Evolutionary conservation across 2,797 vertebrate genomes (phyloP).

Genomic region (Bovichtus diacanthus): DNA sequence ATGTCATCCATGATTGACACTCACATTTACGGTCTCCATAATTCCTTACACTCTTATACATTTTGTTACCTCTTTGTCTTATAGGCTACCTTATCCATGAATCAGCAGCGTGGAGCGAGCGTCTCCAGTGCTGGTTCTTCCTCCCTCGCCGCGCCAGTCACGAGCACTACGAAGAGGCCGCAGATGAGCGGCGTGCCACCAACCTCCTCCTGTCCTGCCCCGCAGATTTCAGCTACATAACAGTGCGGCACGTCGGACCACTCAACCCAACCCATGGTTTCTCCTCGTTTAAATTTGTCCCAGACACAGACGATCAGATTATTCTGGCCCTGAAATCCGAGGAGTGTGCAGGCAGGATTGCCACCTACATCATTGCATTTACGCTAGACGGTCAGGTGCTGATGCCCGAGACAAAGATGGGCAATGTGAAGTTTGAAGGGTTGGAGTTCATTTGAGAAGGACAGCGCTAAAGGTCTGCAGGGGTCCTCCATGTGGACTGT

Average conservation of each 20-base stretch:
- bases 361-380: constrained; percentile 94
- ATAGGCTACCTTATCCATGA: constrained; percentile 96
- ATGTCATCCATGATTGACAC: background rate
- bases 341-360: constrained; percentile 89
- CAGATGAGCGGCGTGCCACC: constrained; percentile 89
- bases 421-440: constrained; percentile 93
- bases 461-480: background rate
- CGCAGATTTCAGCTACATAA: constrained; percentile 85
- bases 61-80: background rate
- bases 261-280: constrained; percentile 92
- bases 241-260: constrained; percentile 78
- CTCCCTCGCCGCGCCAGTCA: constrained; percentile 93
- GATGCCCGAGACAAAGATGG: constrained; percentile 93
- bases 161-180: constrained; percentile 89
- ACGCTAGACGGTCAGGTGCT: constrained; percentile 91
- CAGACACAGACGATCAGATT: constrained; percentile 92
- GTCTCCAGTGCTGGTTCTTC: constrained; percentile 94
- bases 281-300: constrained; percentile 96
- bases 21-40: background rate
- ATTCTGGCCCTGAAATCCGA: constrained; percentile 94
- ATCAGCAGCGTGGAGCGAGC: constrained; percentile 93
- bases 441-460: constrained; percentile 91
- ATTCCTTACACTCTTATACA: background rate
- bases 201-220: constrained; percentile 92
- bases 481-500: background rate